Conservation (phyloP, 2,888 invertebrate species). For the Erebia aethiops region DNA sequence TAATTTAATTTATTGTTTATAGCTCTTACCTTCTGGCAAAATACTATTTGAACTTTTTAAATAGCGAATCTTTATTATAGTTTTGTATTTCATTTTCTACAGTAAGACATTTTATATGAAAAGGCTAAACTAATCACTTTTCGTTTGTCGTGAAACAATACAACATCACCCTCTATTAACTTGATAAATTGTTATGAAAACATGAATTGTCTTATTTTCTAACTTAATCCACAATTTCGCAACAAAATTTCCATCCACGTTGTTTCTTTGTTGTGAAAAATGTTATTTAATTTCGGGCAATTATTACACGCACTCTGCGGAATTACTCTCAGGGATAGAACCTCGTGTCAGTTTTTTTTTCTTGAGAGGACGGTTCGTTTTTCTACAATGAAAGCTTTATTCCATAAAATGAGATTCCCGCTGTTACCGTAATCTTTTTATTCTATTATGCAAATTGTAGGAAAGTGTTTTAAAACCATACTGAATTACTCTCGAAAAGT, state of each 20-base stretch:
- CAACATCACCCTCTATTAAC: slow-evolving; percentile 65
- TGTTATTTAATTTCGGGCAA: slow-evolving; percentile 80
- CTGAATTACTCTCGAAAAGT: background rate
- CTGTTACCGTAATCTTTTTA: slow-evolving; percentile 68
- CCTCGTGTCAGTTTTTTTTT: slow-evolving; percentile 70
- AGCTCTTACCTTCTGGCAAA: background rate
- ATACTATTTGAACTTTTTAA: background rate
- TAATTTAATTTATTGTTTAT: background rate
- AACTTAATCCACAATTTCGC: slow-evolving; percentile 64
- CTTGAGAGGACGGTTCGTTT: slow-evolving; percentile 60
- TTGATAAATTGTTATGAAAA: slow-evolving; percentile 65
- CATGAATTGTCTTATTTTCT: slow-evolving; percentile 63
- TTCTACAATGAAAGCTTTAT: slow-evolving; percentile 71
- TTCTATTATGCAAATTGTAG: slow-evolving; percentile 49
- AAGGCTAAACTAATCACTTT: slow-evolving; percentile 3
- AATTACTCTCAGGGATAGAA: slow-evolving; percentile 81
- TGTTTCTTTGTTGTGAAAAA: slow-evolving; percentile 78
- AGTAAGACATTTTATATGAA: background rate
- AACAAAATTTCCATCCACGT: slow-evolving; percentile 67
- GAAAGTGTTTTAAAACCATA: slow-evolving; percentile 24
- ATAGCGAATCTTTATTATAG: no score
- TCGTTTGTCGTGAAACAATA: slow-evolving; percentile 29
- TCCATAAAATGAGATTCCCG: slow-evolving; percentile 68
- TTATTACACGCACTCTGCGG: slow-evolving; percentile 80
- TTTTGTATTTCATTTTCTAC: slow-evolving; percentile 2